Percentiles rank a stretch among this genome's conserved stretches.
phyloP scores from a whole-genome alignment of 2,888 invertebrate species.

The Metopia argyrocephala region DNA sequence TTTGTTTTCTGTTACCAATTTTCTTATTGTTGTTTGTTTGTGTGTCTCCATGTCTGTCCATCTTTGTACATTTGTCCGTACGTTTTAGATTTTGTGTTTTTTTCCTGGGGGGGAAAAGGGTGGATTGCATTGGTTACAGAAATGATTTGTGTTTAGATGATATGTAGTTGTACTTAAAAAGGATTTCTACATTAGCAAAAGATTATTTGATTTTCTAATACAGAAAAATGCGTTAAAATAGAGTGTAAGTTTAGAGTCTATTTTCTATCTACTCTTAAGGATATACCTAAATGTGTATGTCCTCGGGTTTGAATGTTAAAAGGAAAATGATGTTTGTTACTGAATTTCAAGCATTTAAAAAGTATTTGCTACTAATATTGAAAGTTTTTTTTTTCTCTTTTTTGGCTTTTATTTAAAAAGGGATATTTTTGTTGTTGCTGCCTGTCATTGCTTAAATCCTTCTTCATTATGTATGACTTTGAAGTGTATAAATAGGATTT shows the following conservation, averaged over 20 bases:
- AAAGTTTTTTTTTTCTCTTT: constrained; percentile 23
- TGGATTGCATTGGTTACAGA: too few species aligned
- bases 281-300: background rate
- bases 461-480: constrained; percentile 9
- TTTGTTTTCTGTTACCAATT: constrained; percentile 5
- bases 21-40: background rate
- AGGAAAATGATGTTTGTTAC: constrained; percentile 44
- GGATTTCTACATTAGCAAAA: constrained; percentile 46
- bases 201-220: constrained; percentile 57
- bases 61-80: background rate
- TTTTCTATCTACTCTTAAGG: background rate
- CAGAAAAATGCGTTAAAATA: background rate
- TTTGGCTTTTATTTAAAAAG: constrained; percentile 18
- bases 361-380: constrained; percentile 10
- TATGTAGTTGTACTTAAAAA: constrained; percentile 12
- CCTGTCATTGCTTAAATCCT: background rate
- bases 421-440: background rate
- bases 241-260: background rate
- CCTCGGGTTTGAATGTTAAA: constrained; percentile 5
- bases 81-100: constrained; percentile 11
- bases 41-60: background rate
- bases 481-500: constrained; percentile 51
- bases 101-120: background rate
- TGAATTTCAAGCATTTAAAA: constrained; percentile 3
- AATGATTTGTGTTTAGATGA: constrained; percentile 28